Evolutionary conservation across 1,140 invertebrate species (phyloP).

Genomic region (Glomeris maerens): DNA sequence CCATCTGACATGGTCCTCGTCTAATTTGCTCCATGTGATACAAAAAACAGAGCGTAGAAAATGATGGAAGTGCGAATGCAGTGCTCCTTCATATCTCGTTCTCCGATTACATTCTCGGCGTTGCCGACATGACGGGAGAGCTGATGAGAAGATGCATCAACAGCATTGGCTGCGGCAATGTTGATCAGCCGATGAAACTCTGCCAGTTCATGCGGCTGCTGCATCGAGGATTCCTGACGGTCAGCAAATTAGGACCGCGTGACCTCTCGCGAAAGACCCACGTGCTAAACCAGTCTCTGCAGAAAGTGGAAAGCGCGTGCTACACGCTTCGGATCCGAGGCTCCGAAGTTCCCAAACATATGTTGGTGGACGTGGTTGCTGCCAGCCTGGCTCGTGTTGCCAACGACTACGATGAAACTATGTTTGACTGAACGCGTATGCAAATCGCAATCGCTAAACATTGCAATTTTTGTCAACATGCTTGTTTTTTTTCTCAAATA

Average conservation of each 20-base stretch:
- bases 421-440: conserved; percentile 6
- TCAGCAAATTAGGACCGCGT: conserved; percentile 37
- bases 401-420: conserved; percentile 15
- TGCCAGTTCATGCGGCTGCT: conserved; percentile 56
- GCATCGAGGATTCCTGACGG: conserved; percentile 48
- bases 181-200: conserved; percentile 53
- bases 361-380: conserved; percentile 42
- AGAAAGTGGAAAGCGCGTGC: conserved; percentile 71
- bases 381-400: conserved; percentile 13
- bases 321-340: conserved; percentile 67
- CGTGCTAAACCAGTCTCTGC: conserved; percentile 52
- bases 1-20: no score
- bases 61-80: conserved; percentile 15
- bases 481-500: no score
- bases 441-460: no score
- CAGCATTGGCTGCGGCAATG: conserved; percentile 57
- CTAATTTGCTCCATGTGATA: no score
- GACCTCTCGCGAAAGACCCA: conserved; percentile 57
- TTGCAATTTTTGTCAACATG: no score
- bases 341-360: conserved; percentile 52
- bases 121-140: conserved; percentile 78
- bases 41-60: no score
- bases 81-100: conserved; percentile 36
- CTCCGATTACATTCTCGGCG: conserved; percentile 61
- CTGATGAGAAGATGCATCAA: conserved; percentile 78